These are phyloP conservation scores for Malurus leucopterus DNA, from an alignment of 2,797 vertebrate species.

Conservation along the genomic window DNA sequence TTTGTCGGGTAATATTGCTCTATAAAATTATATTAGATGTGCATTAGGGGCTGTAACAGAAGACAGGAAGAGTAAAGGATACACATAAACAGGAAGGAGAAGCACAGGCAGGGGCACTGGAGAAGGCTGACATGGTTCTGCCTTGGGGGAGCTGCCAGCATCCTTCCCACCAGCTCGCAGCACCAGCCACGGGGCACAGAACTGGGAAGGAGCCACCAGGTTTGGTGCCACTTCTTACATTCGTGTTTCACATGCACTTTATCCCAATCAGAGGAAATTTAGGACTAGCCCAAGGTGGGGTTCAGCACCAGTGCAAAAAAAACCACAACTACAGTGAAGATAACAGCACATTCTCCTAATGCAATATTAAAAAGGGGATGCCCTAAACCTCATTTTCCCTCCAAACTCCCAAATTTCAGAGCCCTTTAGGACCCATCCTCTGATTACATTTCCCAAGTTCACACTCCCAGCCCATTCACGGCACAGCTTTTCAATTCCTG, in stretches of 20 bases:
- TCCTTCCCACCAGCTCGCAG: fast-evolving
- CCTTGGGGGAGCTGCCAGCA: background rate
- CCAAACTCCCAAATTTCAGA: background rate
- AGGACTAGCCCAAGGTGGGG: background rate
- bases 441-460: background rate
- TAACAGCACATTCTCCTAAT: background rate
- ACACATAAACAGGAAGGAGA: background rate
- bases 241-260: fast-evolving
- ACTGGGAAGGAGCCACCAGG: fast-evolving
- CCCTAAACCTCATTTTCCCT: background rate
- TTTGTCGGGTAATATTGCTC: background rate
- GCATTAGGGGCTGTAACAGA: slow-evolving; percentile 41
- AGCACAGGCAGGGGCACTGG: fast-evolving
- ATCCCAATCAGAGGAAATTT: background rate
- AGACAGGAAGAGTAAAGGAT: slow-evolving; percentile 4
- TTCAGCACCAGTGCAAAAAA: background rate
- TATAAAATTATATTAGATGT: slow-evolving; percentile 26
- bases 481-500: background rate
- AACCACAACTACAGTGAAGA: fast-evolving
- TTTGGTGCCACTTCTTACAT: background rate
- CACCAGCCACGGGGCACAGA: fast-evolving
- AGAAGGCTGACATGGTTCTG: fast-evolving
- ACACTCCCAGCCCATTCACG: background rate
- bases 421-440: background rate
- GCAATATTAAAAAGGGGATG: background rate